A percentile compares a stretch with the other conserved stretches of the same genome.
Conservation (phyloP, 1,140 invertebrate species). For the Odontomachus brunneus region DNA sequence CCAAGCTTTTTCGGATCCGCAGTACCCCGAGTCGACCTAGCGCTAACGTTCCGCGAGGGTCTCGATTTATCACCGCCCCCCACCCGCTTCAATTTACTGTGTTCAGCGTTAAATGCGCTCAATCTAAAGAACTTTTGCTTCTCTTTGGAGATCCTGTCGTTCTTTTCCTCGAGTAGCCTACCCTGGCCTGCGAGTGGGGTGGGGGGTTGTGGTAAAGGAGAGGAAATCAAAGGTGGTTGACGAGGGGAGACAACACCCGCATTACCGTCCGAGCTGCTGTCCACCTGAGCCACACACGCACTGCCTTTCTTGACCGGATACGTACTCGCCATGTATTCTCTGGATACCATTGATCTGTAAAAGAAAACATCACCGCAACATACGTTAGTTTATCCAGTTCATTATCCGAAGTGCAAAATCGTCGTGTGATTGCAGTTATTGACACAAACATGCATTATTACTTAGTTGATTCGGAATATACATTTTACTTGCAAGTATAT, state of each 20-base stretch:
- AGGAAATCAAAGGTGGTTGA: conserved; percentile 83
- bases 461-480: too few relatives aligned
- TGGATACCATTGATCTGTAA: conserved; percentile 81
- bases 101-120: conserved; percentile 89
- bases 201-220: conserved; percentile 83
- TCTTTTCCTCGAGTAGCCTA: conserved; percentile 87
- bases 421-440: too few relatives aligned
- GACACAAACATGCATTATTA: too few relatives aligned
- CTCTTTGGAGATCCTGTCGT: conserved; percentile 92
- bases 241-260: conserved; percentile 86
- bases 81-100: conserved; percentile 84
- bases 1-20: conserved; percentile 63
- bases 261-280: conserved; percentile 88
- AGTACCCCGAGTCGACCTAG: conserved; percentile 72
- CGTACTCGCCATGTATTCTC: conserved; percentile 76
- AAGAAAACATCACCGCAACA: neutral
- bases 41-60: conserved; percentile 69
- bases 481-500: too few relatives aligned
- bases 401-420: neutral
- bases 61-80: conserved; percentile 79
- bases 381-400: neutral
- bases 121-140: conserved; percentile 94
- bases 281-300: conserved; percentile 81
- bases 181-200: conserved; percentile 83
- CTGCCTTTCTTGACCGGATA: conserved; percentile 78